Evolutionary conservation across 2,888 invertebrate genomes (phyloP), one percentile per base, ranked within the genome.

Genomic region (Caenorhabditis sulstoni): DNA sequence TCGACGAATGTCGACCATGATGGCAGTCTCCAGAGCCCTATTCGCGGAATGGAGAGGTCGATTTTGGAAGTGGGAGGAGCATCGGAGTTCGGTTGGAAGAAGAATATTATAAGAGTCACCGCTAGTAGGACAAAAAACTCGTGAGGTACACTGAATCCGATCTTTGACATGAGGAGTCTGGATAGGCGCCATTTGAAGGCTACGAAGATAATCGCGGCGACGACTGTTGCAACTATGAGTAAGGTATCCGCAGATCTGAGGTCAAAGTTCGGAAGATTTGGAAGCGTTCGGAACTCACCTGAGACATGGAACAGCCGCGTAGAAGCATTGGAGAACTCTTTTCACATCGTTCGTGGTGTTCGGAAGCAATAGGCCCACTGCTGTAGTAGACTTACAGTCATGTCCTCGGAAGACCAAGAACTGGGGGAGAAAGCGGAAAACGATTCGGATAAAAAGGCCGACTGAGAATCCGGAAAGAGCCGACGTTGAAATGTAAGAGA

Each of bases 381-480:
- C 65, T 8, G 64, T 55, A 8, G 47, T 67, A 11, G 53, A 57
- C 23, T 81, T 75, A 44, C 81, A 81, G 44, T 81, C 81, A 20
- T 77, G 71, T 11, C 77, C 76, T n/a, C 77, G 76, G 22, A 81
- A 77, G 7, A 76, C 68, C 12, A 81, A 22, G 29, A 81, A 77
- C 37, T 81, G 73, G 1, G 81, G 76, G 1, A 77, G 49, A 35
- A 81, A 76, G 3, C 77, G 76, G 37, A 73, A 62, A 3, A 82
- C 66, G 59, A 81, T 61, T 11, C 84, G 79, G 14, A 80, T 35
- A 52, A 78, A 73, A n/a, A 84, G 66, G 9, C 84, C 84, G 37
- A 82, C 58, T 11, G 70, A 75, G 29, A 82, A 82, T 12, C 82
- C 84, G 37, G 65, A 61, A 9, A 84, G 68, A 0, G 82, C 67